Evolutionary conservation across 2,113 vertebrate species (phyloP), one percentile per base, ranked within the genome.

Genomic region (Sturnus vulgaris): DNA sequence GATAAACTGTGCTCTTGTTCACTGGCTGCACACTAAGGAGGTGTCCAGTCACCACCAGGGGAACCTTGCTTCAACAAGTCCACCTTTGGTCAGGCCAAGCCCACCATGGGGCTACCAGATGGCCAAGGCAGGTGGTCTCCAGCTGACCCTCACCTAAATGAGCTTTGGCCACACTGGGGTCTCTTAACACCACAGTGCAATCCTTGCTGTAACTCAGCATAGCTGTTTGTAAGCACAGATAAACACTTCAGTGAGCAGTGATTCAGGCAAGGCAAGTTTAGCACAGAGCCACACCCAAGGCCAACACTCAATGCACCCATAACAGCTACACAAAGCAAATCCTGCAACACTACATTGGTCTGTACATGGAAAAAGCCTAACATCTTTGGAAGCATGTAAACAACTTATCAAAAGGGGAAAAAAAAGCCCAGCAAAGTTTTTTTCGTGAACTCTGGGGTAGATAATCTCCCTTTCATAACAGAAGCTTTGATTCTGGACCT

Each of bases 261-360:
- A 56, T 8, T 53, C 37, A 33, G 42, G 23, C 30, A n/a, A 73
- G 31, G 12, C 59, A 88, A 61, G 23, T 66, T 88, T 18, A 60
- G 33, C 63, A 60, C 57, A 46, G n/a, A 60, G 5, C 3, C 1
- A 65, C 27, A 82, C 15, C 55, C 39, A 82, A 70, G 1, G 10
- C 17, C 47, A 76, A 55, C 30, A 56, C 42, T 15, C 39, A 52
- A 1, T 1, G 8, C 33, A 63, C 12, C 44, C 2, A 0, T 7
- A 46, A 76, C 14, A 76, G 40, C 75, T 15, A 72, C 37, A 69
- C 22, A 64, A 80, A 82, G 16, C 66, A 59, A 23, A 33, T 37
- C 18, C 39, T 56, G 12, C 27, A 40, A 21, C 22, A 46, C 28
- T 40, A 2, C 2, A 0, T 3, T 22, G 20, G 50, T 37, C 42